phyloP scores from a whole-genome alignment of 2,797 vertebrate genomes.

The Vultur gryphus region DNA sequence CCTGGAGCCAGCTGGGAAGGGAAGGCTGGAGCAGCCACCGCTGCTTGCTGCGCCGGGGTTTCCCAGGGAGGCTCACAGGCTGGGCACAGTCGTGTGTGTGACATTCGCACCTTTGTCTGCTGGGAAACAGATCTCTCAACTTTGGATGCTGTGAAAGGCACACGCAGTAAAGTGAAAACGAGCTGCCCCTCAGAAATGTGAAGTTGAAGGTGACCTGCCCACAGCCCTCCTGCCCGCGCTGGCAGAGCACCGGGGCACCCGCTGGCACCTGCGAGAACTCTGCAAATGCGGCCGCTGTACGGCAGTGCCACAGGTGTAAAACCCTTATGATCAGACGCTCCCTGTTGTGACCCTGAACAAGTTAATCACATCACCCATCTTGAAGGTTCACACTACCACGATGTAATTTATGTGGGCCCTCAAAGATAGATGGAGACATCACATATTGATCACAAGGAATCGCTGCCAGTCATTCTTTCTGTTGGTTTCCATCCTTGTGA shows the following conservation, averaged over 20 bases:
- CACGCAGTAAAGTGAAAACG: fast-evolving
- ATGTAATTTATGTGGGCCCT: background rate
- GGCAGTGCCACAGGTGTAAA: background rate
- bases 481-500: conserved; percentile 12
- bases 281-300: fast-evolving
- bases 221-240: background rate
- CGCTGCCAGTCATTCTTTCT: conserved; percentile 1
- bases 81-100: fast-evolving
- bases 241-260: background rate
- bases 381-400: background rate
- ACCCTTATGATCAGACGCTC: background rate
- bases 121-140: background rate
- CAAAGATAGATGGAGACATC: background rate
- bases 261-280: background rate
- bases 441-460: background rate
- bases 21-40: background rate
- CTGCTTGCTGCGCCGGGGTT: fast-evolving
- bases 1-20: background rate
- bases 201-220: background rate
- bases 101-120: fast-evolving
- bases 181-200: background rate
- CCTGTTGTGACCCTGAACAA: background rate
- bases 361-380: background rate
- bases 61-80: background rate
- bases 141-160: too few relatives aligned